Evolutionary conservation across 2,797 vertebrate species (phyloP).

Genomic region (Perodicticus potto): DNA sequence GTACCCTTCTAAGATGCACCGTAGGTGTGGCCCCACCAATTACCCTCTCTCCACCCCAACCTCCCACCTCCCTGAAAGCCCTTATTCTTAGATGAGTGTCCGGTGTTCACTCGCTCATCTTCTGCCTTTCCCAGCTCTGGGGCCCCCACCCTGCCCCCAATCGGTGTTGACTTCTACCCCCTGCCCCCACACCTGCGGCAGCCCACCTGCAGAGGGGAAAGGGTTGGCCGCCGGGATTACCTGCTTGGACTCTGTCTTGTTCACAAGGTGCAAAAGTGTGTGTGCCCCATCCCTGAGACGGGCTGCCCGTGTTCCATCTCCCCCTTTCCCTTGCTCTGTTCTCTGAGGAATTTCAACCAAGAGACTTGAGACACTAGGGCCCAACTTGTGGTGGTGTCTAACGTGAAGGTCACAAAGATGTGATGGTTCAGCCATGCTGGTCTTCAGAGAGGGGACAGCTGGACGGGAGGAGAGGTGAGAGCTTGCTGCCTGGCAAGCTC

Average conservation of each 20-base stretch:
- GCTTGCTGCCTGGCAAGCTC: not conserved
- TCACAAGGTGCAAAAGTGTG: not conserved
- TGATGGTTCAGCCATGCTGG: not conserved
- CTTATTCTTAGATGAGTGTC: not conserved
- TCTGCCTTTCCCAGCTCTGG: not conserved
- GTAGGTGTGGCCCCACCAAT: no score
- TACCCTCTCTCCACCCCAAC: no score
- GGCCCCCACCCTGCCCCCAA: not conserved
- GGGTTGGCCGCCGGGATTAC: not conserved
- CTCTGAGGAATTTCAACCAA: not conserved
- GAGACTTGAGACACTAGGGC: not conserved
- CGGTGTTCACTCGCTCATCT: not conserved
- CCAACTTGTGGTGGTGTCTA: accelerated
- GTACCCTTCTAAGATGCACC: no score
- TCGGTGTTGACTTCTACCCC: not conserved
- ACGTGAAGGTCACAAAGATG: not conserved
- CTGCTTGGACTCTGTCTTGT: not conserved
- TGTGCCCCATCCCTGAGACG: accelerated
- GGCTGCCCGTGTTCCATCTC: accelerated
- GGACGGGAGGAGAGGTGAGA: not conserved
- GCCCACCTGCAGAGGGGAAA: not conserved
- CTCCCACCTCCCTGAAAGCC: no score
- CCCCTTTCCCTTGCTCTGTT: not conserved
- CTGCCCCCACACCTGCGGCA: not conserved
- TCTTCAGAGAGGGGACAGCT: not conserved